phyloP scores from a whole-genome alignment of 2,113 vertebrate species.

The Cyprinus carpio region DNA sequence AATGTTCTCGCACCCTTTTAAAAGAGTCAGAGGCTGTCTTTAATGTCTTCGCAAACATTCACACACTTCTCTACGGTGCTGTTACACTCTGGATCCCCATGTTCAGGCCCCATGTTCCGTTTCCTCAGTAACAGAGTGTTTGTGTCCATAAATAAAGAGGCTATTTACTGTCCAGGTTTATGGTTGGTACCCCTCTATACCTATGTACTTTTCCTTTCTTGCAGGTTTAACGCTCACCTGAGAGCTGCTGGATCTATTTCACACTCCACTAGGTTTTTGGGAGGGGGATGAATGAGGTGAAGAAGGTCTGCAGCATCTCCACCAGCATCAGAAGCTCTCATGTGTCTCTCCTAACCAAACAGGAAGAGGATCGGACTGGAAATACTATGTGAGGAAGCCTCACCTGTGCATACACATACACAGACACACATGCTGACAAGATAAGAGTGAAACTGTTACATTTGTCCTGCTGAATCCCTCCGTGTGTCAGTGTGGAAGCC shows the following conservation, averaged over 20 bases:
- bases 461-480: conserved; percentile 45
- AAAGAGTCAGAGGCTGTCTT: conserved; percentile 29
- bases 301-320: conserved; percentile 23
- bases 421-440: conserved; percentile 33
- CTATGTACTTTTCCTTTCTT: conserved; percentile 32
- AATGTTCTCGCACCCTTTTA: conserved; percentile 29
- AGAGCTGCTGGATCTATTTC: conserved; percentile 53
- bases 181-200: background rate
- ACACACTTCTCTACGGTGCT: conserved; percentile 28
- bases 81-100: conserved; percentile 12
- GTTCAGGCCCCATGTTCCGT: background rate
- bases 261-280: conserved; percentile 40
- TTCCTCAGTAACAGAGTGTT: conserved; percentile 28
- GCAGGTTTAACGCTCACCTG: conserved; percentile 47
- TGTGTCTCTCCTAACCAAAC: conserved; percentile 17
- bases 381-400: conserved; percentile 5
- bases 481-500: conserved; percentile 23
- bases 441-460: conserved; percentile 44
- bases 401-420: conserved; percentile 10
- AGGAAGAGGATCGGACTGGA: background rate
- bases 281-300: background rate
- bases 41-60: conserved; percentile 53
- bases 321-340: background rate
- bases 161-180: conserved; percentile 20
- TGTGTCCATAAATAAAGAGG: conserved; percentile 34